Evolutionary conservation across 2,113 vertebrate genomes (phyloP), one percentile per base, ranked within the genome.

Genomic region (Oophaga pumilio): DNA sequence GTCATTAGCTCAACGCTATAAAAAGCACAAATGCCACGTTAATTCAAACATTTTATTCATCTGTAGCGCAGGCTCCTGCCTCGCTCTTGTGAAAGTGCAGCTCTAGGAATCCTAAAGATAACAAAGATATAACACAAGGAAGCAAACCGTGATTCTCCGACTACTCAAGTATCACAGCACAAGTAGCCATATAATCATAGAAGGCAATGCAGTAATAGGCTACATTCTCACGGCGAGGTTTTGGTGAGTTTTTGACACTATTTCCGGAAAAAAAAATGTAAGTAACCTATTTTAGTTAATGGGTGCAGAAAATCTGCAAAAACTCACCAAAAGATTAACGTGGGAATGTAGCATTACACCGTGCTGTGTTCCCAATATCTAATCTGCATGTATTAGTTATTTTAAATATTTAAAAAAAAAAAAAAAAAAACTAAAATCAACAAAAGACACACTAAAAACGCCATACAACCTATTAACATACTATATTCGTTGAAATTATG

Each of bases 1-100:
- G 62, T 50, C 80, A 82, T 82, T 68, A 82, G 80, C 28, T 14
- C 7, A 68, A 68, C 24, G 60, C 62, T 82, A 82, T 68, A 82
- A 82, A 64, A 82, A 82, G 59, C 28, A 49, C 80, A 82, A 66
- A 49, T 68, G 80, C 43, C 43, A 82, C 14, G 33, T 66, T 50
- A 64, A 64, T 8, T 28, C 59, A 49, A 64, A 64, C 33, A 62
- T 49, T 82, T 80, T 82, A 82, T 82, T 64, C 6, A 43, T 82
- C 79, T 62, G 33, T 59, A 64, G 12, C 4, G 4, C 28, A 6
- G 10, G 18, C n/a, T 80, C 26, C 59, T 62, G 43, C 1, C 33
- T 50, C 20, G 1, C 74, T 14, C 73, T 53, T 49, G 53, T 24
- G 10, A 28, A 59, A 59, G 53, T 4, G 53, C 8, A 1, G 12